phyloP scores from a whole-genome alignment of 2,113 vertebrate species.

The Electrona antarctica region DNA sequence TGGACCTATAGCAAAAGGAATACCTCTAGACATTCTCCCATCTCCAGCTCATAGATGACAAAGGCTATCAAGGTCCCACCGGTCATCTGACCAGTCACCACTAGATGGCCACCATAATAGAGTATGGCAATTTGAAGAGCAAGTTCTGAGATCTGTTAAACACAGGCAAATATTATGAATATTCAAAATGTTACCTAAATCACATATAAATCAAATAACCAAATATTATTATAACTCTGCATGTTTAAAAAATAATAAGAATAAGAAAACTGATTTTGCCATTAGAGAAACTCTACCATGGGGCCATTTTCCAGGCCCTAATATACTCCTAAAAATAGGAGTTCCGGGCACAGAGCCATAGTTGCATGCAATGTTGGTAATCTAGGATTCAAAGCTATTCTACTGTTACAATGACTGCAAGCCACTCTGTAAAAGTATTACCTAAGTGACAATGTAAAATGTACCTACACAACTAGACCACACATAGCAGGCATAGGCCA shows the following conservation, averaged over 20 bases:
- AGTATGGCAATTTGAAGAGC: constrained; percentile 91
- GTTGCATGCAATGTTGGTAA: neutral
- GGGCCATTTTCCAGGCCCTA: too few species aligned
- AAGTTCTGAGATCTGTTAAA: constrained; percentile 86
- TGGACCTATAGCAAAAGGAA: neutral
- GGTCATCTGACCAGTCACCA: constrained; percentile 89
- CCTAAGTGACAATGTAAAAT: too few species aligned
- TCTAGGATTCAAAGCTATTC: neutral
- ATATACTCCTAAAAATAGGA: neutral
- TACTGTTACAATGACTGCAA: neutral
- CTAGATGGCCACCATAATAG: constrained; percentile 92
- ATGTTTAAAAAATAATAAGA: too few species aligned
- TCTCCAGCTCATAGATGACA: constrained; percentile 91
- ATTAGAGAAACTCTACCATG: neutral
- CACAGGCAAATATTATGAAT: neutral
- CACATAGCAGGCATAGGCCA: constrained; percentile 90
- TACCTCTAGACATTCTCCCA: constrained; percentile 93
- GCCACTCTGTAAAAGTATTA: neutral
- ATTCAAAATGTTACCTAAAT: neutral
- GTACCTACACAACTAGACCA: constrained; percentile 90
- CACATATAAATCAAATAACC: neutral
- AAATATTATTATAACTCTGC: neutral
- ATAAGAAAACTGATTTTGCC: too few species aligned
- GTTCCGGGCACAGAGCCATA: neutral
- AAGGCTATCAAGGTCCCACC: constrained; percentile 90